These are phyloP conservation scores for Premnoplex brunnescens DNA, from an alignment of 2,797 vertebrate genomes.

Conservation along the genomic window DNA sequence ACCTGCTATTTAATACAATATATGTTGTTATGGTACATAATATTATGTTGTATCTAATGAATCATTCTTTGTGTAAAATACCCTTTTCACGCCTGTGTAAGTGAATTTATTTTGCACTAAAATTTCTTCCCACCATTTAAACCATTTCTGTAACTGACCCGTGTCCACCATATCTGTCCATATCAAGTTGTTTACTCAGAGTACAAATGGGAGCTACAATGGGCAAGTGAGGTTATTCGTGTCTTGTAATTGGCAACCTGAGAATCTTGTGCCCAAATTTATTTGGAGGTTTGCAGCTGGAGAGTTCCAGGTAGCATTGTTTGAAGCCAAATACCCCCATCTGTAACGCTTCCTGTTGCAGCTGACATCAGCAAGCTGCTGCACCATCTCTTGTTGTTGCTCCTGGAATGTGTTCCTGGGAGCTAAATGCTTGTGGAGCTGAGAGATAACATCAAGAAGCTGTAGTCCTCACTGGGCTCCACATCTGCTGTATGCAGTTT, in stretches of 20 bases:
- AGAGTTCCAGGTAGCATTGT: not conserved
- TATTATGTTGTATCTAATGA: not conserved
- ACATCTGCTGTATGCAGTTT: not conserved
- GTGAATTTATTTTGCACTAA: not conserved
- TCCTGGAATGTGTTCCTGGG: not conserved
- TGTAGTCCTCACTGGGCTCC: not conserved
- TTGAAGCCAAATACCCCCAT: not conserved
- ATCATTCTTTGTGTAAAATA: not conserved
- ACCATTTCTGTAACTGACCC: not conserved
- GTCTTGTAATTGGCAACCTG: not conserved
- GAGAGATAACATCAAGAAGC: not conserved
- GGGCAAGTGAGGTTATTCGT: not conserved
- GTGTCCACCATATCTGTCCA: rapidly evolving
- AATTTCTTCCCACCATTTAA: not conserved
- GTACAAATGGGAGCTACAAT: not conserved
- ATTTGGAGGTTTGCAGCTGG: not conserved
- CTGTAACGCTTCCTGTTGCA: not conserved
- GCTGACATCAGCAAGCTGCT: not conserved
- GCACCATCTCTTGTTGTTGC: not conserved
- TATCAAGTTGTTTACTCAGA: not conserved
- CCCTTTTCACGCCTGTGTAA: not conserved
- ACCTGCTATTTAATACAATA: not conserved
- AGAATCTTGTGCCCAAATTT: not conserved
- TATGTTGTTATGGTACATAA: not conserved
- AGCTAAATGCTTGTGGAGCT: not conserved